Percentiles rank a stretch among this genome's conserved stretches.
Conservation (phyloP, 2,113 vertebrate species). For the Gasterosteus nipponicus region DNA sequence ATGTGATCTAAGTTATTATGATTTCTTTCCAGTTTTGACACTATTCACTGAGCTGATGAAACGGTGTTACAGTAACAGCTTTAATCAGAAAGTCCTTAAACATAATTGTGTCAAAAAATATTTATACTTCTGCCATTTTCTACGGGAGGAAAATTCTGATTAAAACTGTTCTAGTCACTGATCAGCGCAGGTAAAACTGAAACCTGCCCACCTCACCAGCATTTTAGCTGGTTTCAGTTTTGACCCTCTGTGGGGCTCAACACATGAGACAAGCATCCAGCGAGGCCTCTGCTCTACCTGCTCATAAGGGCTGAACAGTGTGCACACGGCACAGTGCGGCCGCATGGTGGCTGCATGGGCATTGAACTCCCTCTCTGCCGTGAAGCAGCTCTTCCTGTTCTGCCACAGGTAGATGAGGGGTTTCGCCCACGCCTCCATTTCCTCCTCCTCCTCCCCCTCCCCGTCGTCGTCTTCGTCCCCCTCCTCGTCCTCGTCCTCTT, state of each 20-base stretch:
- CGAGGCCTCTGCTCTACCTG: slow-evolving; percentile 81
- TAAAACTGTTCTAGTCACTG: neutral
- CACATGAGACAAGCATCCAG: neutral
- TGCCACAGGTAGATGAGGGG: slow-evolving; percentile 94
- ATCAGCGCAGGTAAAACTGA: neutral
- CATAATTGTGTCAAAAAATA: neutral
- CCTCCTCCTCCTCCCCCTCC: slow-evolving; percentile 84
- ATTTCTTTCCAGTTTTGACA: neutral
- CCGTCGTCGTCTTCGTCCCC: slow-evolving; percentile 80
- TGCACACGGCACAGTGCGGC: slow-evolving; percentile 93
- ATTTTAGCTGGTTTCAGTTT: too few species aligned
- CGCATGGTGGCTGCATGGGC: slow-evolving; percentile 82
- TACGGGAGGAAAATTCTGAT: too few species aligned
- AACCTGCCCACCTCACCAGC: neutral
- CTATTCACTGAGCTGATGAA: neutral
- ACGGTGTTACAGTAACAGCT: neutral
- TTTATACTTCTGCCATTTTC: neutral
- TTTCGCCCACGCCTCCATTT: slow-evolving; percentile 91
- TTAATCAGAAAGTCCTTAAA: neutral
- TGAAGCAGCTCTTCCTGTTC: slow-evolving; percentile 84
- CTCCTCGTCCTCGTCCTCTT: slow-evolving; percentile 75
- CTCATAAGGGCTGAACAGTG: slow-evolving; percentile 94
- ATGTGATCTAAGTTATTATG: too few species aligned
- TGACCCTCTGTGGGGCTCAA: neutral
- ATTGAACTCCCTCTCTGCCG: slow-evolving; percentile 92